phyloP scores from a whole-genome alignment of 2,888 invertebrate species.

The Seladonia tumulorum region DNA sequence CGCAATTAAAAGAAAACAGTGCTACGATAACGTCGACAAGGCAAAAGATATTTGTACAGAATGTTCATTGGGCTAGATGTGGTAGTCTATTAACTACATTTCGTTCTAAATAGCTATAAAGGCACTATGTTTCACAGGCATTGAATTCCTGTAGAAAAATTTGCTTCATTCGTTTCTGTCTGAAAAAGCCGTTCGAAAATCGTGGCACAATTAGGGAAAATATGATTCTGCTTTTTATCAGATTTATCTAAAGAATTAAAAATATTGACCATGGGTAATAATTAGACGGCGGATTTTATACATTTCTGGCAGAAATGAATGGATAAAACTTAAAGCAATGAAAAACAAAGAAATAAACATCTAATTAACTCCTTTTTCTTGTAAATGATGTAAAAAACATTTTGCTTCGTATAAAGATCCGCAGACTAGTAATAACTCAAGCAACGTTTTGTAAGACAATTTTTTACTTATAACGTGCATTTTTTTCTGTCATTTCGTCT shows the following conservation, averaged over 20 bases:
- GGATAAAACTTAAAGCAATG: too few relatives aligned
- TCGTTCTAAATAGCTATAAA: slow-evolving; percentile 68
- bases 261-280: too few relatives aligned
- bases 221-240: not conserved
- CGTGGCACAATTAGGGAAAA: not conserved
- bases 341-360: too few relatives aligned
- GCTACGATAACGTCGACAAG: slow-evolving; percentile 7
- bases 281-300: too few relatives aligned
- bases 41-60: slow-evolving; percentile 2
- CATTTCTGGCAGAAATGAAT: too few relatives aligned
- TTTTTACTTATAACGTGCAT: not conserved
- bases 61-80: slow-evolving; percentile 33
- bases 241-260: too few relatives aligned
- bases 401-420: too few relatives aligned
- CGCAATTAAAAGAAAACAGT: not conserved
- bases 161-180: not conserved
- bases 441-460: not conserved
- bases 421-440: not conserved
- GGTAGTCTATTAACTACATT: slow-evolving; percentile 35
- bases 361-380: too few relatives aligned
- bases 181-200: not conserved
- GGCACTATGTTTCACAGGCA: slow-evolving; percentile 78
- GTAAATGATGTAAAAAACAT: too few relatives aligned
- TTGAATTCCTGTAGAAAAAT: slow-evolving; percentile 58
- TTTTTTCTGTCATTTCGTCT: not conserved